Percentiles rank a stretch among this genome's conserved stretches.
Conservation (phyloP, 2,113 vertebrate species). For the Cygnus buccinator region DNA sequence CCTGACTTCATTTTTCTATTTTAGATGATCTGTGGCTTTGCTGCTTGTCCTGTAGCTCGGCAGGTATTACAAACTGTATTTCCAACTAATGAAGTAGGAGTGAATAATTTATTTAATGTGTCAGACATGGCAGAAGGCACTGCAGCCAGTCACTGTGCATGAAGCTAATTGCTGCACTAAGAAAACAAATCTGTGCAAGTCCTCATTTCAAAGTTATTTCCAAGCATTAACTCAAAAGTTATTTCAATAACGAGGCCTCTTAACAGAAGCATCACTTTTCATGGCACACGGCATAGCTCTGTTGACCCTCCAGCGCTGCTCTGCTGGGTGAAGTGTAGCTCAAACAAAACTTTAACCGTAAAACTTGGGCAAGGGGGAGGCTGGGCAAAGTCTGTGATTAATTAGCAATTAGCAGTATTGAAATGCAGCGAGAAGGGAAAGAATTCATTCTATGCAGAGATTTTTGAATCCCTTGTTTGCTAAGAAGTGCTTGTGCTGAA, state of each 20-base stretch:
- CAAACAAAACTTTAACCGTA: slow-evolving; percentile 23
- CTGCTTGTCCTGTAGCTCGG: not conserved
- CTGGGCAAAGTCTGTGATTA: slow-evolving; percentile 12
- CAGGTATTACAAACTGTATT: slow-evolving; percentile 53
- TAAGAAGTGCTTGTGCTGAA: not conserved
- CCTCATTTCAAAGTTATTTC: slow-evolving; percentile 63
- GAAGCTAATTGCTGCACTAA: slow-evolving; percentile 56
- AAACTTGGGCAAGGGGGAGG: not conserved
- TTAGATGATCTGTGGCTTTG: slow-evolving; percentile 16
- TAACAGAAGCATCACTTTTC: slow-evolving; percentile 49
- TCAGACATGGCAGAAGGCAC: slow-evolving; percentile 60
- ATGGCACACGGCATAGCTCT: not conserved
- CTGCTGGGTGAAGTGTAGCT: slow-evolving; percentile 7
- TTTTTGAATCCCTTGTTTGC: not conserved
- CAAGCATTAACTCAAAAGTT: slow-evolving; percentile 54
- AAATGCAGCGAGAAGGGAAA: slow-evolving; percentile 4
- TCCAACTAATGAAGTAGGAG: slow-evolving; percentile 47
- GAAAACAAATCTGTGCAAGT: slow-evolving; percentile 65
- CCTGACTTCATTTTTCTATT: not conserved
- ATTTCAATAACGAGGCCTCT: slow-evolving; percentile 38
- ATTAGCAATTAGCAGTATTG: slow-evolving; percentile 30
- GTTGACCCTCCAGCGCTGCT: slow-evolving; percentile 38
- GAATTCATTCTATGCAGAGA: not conserved
- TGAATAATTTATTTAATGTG: slow-evolving; percentile 62
- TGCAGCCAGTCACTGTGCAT: slow-evolving; percentile 30